These are phyloP conservation scores for Tringa solitaria DNA, from an alignment of 2,113 vertebrate genomes.

Conservation along the genomic window DNA sequence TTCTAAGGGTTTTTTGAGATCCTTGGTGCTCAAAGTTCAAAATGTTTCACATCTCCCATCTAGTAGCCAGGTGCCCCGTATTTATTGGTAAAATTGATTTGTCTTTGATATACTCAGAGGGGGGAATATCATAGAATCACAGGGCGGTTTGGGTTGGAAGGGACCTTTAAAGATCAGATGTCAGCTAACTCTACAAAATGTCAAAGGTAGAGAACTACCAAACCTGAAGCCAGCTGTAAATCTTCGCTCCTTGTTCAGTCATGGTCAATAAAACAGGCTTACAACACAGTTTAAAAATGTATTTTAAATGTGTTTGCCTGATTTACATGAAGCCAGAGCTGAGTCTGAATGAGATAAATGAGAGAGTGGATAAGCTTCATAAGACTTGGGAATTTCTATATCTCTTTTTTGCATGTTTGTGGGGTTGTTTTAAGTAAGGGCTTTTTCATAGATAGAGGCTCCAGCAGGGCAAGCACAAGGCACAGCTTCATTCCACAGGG, in stretches of 20 bases:
- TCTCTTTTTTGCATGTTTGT: background rate
- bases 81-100: background rate
- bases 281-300: background rate
- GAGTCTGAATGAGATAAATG: background rate
- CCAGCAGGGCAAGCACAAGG: background rate
- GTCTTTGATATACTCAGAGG: background rate
- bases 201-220: background rate
- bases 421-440: background rate
- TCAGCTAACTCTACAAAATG: background rate
- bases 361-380: background rate
- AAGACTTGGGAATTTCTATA: background rate
- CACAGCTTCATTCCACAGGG: background rate
- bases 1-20: background rate
- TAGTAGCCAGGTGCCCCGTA: background rate
- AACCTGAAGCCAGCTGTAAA: background rate
- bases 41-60: background rate
- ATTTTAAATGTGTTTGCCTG: background rate
- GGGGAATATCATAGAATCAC: background rate
- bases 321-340: background rate
- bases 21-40: background rate
- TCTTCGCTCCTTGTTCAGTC: background rate
- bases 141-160: background rate
- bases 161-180: background rate
- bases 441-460: background rate
- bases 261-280: background rate